phyloP scores from a whole-genome alignment of 2,113 vertebrate genomes.

The Actinemys pallida region DNA sequence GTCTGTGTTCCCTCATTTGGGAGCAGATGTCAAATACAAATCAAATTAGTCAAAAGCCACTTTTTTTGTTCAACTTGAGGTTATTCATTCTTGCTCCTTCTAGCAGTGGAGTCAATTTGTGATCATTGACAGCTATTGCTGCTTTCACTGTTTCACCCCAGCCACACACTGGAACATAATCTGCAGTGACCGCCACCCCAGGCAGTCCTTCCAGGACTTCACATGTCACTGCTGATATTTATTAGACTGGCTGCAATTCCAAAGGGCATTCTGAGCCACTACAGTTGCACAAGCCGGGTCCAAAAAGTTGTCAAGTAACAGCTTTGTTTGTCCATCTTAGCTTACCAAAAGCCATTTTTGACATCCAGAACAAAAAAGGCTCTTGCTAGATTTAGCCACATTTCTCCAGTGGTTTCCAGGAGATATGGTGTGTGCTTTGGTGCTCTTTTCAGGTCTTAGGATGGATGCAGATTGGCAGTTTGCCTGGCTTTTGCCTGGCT shows the following conservation, averaged over 20 bases:
- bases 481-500: neutral
- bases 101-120: neutral
- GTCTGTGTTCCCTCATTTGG: neutral
- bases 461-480: neutral
- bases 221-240: neutral
- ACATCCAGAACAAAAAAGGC: neutral
- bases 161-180: neutral
- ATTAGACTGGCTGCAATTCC: neutral
- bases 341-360: neutral
- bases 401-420: neutral
- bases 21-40: neutral
- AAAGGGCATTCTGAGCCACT: neutral
- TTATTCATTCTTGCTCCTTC: neutral
- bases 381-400: neutral
- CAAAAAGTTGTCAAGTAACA: neutral
- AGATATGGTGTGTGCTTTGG: neutral
- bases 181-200: neutral
- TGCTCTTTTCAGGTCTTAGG: neutral
- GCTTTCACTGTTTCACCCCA: neutral
- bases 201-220: neutral
- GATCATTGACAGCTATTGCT: neutral
- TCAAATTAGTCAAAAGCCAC: neutral
- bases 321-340: neutral
- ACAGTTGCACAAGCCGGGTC: neutral
- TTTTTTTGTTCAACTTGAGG: neutral